Conservation (phyloP, 2,113 vertebrate genomes). For the Furnarius figulus region DNA sequence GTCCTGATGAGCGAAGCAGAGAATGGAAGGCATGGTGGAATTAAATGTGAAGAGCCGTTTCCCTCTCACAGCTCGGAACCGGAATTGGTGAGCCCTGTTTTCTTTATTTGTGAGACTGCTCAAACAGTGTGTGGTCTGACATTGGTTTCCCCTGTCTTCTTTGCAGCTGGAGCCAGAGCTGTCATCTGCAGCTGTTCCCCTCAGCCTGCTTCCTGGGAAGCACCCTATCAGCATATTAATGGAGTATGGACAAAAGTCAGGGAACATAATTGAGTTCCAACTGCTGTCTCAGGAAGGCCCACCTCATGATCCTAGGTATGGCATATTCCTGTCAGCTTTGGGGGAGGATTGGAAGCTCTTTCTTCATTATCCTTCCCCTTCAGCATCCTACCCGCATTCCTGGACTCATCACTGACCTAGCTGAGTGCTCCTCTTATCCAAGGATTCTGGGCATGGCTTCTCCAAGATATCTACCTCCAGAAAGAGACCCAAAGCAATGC, state of each 20-base stretch:
- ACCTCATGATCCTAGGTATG: constrained; percentile 92
- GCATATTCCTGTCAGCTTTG: background rate
- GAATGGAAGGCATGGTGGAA: constrained; percentile 67
- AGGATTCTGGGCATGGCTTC: background rate
- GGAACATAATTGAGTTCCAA: constrained; percentile 87
- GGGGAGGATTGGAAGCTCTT: background rate
- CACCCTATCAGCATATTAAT: constrained; percentile 90
- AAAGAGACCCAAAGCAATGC: background rate
- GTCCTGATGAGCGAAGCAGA: constrained; percentile 83
- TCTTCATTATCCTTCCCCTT: background rate
- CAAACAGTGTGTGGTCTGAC: background rate
- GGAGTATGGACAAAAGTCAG: constrained; percentile 91
- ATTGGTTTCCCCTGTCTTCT: background rate
- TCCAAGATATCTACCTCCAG: background rate
- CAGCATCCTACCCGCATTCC: fast-evolving
- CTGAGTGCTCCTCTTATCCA: background rate
- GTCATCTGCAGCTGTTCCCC: constrained; percentile 20
- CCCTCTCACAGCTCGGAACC: background rate
- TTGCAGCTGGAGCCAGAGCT: constrained; percentile 58
- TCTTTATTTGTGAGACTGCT: background rate
- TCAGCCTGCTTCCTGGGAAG: constrained; percentile 82
- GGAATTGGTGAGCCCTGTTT: background rate
- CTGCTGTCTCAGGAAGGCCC: constrained; percentile 91
- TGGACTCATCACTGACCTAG: background rate
- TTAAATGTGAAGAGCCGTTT: background rate